These are phyloP conservation scores for Xylocampa areola DNA, from an alignment of 2,888 invertebrate species.

Conservation along the genomic window DNA sequence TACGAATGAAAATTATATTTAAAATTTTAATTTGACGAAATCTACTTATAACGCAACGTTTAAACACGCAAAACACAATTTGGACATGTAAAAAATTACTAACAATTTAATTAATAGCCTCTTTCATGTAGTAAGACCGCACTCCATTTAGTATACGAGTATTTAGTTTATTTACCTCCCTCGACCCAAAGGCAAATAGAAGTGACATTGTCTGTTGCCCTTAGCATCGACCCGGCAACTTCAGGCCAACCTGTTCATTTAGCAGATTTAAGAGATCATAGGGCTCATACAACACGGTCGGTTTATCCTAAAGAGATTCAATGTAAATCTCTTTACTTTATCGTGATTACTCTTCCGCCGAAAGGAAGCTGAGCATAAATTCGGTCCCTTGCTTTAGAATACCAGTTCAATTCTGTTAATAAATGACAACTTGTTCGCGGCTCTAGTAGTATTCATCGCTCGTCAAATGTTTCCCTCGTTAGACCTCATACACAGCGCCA, in stretches of 20 bases:
- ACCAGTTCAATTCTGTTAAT: constrained; percentile 50
- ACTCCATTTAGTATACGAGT: constrained; percentile 57
- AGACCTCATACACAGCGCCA: constrained; percentile 29
- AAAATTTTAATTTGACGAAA: constrained; percentile 22
- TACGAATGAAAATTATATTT: constrained; percentile 2
- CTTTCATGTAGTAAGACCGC: constrained; percentile 50
- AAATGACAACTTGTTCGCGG: constrained; percentile 46
- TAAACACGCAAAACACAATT: constrained; percentile 23
- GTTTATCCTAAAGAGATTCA: constrained; percentile 56
- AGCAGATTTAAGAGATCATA: constrained; percentile 59
- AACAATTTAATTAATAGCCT: constrained; percentile 61
- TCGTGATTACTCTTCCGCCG: constrained; percentile 57
- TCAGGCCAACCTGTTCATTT: constrained; percentile 62
- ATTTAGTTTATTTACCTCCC: constrained; percentile 79
- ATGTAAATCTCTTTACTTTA: constrained; percentile 61
- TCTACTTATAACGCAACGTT: constrained; percentile 20
- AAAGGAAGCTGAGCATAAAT: constrained; percentile 49
- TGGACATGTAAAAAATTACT: constrained; percentile 23
- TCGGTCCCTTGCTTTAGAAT: constrained; percentile 43
- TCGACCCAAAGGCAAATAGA: constrained; percentile 80
- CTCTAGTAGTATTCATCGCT: constrained; percentile 39
- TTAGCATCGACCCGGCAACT: constrained; percentile 68
- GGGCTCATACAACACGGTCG: constrained; percentile 54
- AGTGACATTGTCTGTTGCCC: constrained; percentile 85
- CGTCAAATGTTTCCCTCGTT: constrained; percentile 33